phyloP scores from a whole-genome alignment of 2,113 vertebrate genomes.

The Labeo catla region DNA sequence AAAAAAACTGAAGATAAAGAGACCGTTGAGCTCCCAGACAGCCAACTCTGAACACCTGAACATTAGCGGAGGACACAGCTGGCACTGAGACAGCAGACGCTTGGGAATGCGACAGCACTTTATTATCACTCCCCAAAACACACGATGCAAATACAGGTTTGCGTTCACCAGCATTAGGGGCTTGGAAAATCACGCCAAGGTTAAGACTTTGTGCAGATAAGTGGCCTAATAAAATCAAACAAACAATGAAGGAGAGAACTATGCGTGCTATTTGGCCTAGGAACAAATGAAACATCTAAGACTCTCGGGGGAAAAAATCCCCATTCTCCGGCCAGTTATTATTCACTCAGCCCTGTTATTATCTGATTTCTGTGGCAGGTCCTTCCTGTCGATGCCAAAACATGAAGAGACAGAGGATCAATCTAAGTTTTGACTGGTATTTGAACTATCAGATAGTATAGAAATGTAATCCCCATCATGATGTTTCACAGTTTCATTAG shows the following conservation, averaged over 20 bases:
- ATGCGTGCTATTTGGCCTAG: conserved; percentile 41
- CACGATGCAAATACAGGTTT: conserved; percentile 44
- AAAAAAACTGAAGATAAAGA: conserved; percentile 34
- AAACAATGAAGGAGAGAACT: conserved; percentile 28
- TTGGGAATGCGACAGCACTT: conserved; percentile 44
- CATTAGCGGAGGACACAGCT: conserved; percentile 59
- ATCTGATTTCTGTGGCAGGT: conserved; percentile 26
- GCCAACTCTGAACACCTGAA: conserved; percentile 67
- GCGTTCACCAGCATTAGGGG: conserved; percentile 29
- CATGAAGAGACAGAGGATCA: conserved; percentile 13
- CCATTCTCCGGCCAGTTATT: conserved; percentile 39
- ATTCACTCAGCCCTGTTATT: conserved; percentile 35
- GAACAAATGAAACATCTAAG: conserved; percentile 46
- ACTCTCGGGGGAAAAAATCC: background rate
- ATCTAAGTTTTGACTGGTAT: conserved; percentile 1
- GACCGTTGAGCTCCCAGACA: conserved; percentile 58
- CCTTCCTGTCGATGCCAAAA: conserved; percentile 25
- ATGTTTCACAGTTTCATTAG: background rate
- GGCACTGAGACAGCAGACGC: conserved; percentile 42
- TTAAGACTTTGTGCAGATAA: conserved; percentile 32
- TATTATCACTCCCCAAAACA: conserved; percentile 35
- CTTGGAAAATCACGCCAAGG: conserved; percentile 23
- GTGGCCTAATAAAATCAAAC: conserved; percentile 45
- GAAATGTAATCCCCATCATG: background rate
- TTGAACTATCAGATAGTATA: background rate